These are phyloP conservation scores for Tolmerus cingulatus DNA, from an alignment of 2,888 invertebrate genomes.

Conservation along the genomic window DNA sequence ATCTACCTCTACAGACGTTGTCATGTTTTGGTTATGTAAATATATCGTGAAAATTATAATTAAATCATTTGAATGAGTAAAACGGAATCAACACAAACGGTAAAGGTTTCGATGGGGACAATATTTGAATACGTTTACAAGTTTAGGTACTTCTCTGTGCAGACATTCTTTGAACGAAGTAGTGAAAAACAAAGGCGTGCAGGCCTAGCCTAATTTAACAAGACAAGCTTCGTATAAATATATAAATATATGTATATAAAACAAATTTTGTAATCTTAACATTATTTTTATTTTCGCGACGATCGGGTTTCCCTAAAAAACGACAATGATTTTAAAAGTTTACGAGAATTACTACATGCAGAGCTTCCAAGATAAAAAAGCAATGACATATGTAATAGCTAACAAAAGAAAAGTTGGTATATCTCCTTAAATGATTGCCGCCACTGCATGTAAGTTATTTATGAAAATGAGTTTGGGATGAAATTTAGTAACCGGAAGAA, in stretches of 20 bases:
- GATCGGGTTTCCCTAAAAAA: neutral
- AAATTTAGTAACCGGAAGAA: neutral
- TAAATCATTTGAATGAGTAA: neutral
- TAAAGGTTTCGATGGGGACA: neutral
- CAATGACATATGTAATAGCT: neutral
- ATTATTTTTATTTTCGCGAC: neutral
- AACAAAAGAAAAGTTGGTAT: neutral
- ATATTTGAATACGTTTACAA: constrained; percentile 33
- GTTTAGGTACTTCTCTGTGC: neutral
- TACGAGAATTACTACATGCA: neutral
- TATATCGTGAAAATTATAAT: constrained; percentile 36
- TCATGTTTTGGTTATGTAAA: constrained; percentile 48
- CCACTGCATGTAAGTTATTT: neutral
- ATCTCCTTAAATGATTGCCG: neutral
- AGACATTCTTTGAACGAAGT: neutral
- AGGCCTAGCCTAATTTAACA: neutral
- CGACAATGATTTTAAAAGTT: neutral
- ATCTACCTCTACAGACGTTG: constrained; percentile 4
- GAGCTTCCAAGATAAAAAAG: neutral
- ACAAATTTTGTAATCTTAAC: neutral
- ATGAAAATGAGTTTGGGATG: neutral
- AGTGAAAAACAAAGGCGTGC: neutral
- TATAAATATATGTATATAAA: neutral
- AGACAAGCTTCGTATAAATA: neutral
- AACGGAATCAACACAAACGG: neutral